Conservation (phyloP, 2,113 vertebrate species). For the Cyphomyrus discorhynchus region DNA sequence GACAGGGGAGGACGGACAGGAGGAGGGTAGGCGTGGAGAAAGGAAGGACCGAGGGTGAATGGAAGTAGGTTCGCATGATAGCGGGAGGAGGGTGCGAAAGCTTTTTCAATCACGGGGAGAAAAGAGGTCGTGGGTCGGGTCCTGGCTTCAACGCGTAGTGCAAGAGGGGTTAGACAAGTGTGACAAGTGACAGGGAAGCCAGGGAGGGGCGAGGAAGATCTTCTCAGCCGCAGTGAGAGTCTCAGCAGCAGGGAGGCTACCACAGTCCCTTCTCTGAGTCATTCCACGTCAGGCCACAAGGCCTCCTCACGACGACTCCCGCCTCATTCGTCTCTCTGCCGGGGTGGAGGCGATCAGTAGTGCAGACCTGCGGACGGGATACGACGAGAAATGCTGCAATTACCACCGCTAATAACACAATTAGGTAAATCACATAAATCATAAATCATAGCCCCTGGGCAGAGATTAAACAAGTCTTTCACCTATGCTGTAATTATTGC, state of each 20-base stretch:
- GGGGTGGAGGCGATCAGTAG: constrained; percentile 26
- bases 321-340: constrained; percentile 19
- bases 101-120: not conserved
- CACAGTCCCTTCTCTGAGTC: constrained; percentile 45
- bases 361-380: constrained; percentile 26
- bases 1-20: constrained; percentile 41
- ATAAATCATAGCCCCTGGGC: not conserved
- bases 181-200: not conserved
- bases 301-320: constrained; percentile 44
- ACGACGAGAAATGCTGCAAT: not conserved
- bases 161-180: not conserved
- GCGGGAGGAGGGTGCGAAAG: not conserved
- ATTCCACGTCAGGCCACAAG: constrained; percentile 34
- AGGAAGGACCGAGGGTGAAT: constrained; percentile 15
- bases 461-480: constrained; percentile 7
- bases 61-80: constrained; percentile 52
- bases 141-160: constrained; percentile 28
- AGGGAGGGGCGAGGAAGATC: constrained; percentile 13
- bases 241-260: constrained; percentile 42
- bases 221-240: constrained; percentile 48
- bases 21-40: constrained; percentile 29
- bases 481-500: not conserved
- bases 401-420: not conserved
- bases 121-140: constrained; percentile 25
- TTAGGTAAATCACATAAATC: constrained; percentile 15